phyloP scores from a whole-genome alignment of 2,797 vertebrate species.

The Schizopygopsis pylzovi region DNA sequence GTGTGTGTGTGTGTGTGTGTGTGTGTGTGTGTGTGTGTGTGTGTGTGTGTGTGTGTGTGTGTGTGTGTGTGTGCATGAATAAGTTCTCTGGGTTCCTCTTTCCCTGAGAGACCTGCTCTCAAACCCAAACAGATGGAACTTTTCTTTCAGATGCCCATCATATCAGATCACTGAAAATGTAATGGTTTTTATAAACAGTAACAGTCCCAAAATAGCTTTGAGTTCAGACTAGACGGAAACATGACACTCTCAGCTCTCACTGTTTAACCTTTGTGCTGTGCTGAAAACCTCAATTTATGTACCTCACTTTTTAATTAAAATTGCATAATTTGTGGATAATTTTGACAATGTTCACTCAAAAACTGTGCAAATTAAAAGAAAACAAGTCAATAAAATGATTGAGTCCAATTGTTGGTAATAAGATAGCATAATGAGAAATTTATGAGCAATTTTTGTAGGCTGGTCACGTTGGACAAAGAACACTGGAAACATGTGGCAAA shows the following conservation, averaged over 20 bases:
- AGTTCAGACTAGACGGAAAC: background rate
- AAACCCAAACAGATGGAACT: constrained; percentile 49
- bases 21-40: background rate
- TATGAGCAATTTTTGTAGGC: no score
- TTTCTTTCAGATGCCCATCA: constrained; percentile 34
- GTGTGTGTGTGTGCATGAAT: background rate
- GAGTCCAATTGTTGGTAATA: no score
- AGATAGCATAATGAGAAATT: no score
- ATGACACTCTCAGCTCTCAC: background rate
- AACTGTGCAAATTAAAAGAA: background rate
- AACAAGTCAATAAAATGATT: no score
- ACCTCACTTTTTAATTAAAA: background rate
- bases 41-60: background rate
- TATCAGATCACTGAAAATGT: constrained; percentile 28
- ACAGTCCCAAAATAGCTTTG: constrained; percentile 12
- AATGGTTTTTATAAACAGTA: constrained; percentile 37
- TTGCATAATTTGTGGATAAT: background rate
- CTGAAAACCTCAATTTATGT: background rate
- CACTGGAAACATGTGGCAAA: no score
- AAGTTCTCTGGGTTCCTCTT: constrained; percentile 2
- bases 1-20: no score
- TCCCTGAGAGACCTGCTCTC: constrained; percentile 39
- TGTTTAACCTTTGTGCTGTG: background rate
- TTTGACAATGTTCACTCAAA: background rate
- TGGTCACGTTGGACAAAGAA: no score